Evolutionary conservation across 2,888 invertebrate genomes (phyloP), one percentile per base, ranked within the genome.

Genomic region (Parascotia fuliginaria): DNA sequence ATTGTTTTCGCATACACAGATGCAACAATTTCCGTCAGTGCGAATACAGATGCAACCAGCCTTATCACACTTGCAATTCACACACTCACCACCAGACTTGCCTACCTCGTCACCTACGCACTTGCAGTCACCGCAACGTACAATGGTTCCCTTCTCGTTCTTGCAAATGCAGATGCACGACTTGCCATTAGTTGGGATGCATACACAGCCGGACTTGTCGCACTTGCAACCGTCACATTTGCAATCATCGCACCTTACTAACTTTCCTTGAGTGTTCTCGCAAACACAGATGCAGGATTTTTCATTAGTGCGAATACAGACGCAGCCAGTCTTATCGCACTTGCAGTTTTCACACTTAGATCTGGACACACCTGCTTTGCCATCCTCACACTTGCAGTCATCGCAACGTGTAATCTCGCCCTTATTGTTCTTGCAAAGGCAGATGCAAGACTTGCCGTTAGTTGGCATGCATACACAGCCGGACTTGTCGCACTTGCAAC

Each of bases 141-240:
- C 53, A 2, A 58, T 38, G 9, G 42, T 48, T 0, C 68, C 71
- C 9, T 62, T 43, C 3, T 44, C 44, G 52, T 73, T 60, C 15
- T 54, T 22, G 38, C 66, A 70, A 0, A 72, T 47, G 34, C 76
- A 74, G 22, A 73, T 50, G 54, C 70, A 73, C 31, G 59, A 38
- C 22, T 68, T 69, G 0, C 70, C 75, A 0, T 44, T 49, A 37
- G 70, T 66, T 1, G 44, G 16, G 3, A 71, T 60, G 33, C 73
- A 75, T 3, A 60, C 42, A 13, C 72, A 71, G 6, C 44, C 57
- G 11, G 43, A 37, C 33, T 70, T 69, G 13, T 40, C 36, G 31
- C 53, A 53, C 7, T 60, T 67, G 19, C 62, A 19, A 24, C 9
- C 27, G 7, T 22, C 43, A 31, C 54, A 52, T 37, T 53, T 50